Conservation (phyloP, 2,888 invertebrate genomes). For the Spisula subtruncata region DNA sequence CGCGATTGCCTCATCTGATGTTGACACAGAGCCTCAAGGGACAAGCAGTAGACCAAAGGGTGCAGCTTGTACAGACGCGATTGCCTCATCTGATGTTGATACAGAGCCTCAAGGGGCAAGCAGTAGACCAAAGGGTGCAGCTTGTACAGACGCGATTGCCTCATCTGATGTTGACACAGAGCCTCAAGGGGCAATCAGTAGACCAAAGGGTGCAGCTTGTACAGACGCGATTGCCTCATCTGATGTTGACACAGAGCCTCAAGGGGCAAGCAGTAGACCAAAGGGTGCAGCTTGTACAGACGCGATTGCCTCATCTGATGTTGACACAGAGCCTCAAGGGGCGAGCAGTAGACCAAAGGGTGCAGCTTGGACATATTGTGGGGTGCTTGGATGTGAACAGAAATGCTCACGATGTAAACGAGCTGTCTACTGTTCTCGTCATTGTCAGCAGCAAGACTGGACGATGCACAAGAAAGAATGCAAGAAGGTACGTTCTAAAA, state of each 20-base stretch:
- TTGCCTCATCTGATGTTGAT: no score
- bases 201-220: no score
- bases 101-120: no score
- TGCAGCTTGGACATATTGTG: constrained; percentile 9
- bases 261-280: background rate
- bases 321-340: background rate
- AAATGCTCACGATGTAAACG: constrained; percentile 27
- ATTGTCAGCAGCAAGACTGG: constrained; percentile 46
- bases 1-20: no score
- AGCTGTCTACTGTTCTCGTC: constrained; percentile 23
- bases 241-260: background rate
- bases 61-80: no score
- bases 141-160: background rate
- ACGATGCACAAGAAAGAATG: constrained; percentile 22
- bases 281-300: background rate
- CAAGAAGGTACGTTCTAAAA: background rate
- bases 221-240: background rate
- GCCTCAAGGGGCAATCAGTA: no score
- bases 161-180: background rate
- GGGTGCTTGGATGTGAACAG: background rate
- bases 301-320: background rate
- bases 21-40: no score
- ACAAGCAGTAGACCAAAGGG: no score
- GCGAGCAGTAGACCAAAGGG: background rate
- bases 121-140: no score